phyloP scores from a whole-genome alignment of 2,113 vertebrate species.

The Sclerurus mexicanus region DNA sequence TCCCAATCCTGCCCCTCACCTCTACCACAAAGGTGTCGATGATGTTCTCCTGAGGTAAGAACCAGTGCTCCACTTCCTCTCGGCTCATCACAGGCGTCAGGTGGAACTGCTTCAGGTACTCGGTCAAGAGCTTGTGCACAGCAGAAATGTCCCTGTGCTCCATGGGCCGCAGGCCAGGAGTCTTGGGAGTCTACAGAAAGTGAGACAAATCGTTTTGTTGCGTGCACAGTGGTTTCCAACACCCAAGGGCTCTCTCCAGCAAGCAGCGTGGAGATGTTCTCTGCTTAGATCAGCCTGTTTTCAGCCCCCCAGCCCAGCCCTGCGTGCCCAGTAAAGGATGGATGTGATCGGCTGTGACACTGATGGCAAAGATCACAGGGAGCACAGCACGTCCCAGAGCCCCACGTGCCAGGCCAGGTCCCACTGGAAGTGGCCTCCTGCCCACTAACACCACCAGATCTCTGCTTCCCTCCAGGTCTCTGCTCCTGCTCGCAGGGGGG shows the following conservation, averaged over 20 bases:
- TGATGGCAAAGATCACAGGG: neutral
- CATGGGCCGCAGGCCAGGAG: slow-evolving; percentile 86
- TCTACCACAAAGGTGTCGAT: slow-evolving; percentile 96
- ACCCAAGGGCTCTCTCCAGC: neutral
- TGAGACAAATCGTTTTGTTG: neutral
- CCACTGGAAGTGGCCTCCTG: neutral
- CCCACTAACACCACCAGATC: neutral
- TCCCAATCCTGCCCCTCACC: slow-evolving; percentile 70
- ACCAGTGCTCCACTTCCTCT: slow-evolving; percentile 96
- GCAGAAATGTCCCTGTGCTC: slow-evolving; percentile 86
- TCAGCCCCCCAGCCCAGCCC: neutral
- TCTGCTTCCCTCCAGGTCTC: neutral
- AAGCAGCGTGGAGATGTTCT: fast-evolving
- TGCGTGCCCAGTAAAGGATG: neutral
- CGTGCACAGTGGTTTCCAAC: neutral
- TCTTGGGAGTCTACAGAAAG: slow-evolving; percentile 85
- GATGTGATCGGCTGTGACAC: fast-evolving
- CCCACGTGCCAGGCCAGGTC: neutral
- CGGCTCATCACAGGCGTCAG: slow-evolving; percentile 88
- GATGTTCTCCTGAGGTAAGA: slow-evolving; percentile 94
- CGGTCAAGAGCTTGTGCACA: slow-evolving; percentile 86
- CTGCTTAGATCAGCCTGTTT: neutral
- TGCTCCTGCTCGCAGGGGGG: fast-evolving
- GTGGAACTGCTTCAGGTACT: slow-evolving; percentile 92
- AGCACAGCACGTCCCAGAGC: neutral